Base-by-base conservation (phyloP, 2,888 invertebrate genomes). In the Plemyria rubiginata region DNA sequence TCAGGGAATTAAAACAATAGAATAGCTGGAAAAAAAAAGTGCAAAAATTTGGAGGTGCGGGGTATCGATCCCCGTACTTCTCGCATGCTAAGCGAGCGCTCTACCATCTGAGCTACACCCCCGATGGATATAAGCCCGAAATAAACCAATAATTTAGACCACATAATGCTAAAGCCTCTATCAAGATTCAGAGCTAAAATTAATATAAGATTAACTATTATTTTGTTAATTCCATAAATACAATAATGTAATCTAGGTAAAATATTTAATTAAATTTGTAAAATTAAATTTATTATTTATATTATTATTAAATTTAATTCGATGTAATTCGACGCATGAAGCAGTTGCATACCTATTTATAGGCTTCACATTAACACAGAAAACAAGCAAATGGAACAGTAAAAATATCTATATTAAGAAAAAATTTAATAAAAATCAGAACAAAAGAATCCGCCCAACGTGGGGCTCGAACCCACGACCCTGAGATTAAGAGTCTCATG, bases 401-500 rank as follows among this genome's bases (percentile, higher is more conserved):
- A 8, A 16, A n/a, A 1, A n/a, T n/a, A n/a, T n/a, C n/a, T n/a
- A n/a, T n/a, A n/a, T 5, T 15, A 50, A 32, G 3, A 38, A 40
- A 16, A 38, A 38, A 40, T 28, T 4, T 13, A 43, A 15, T 13
- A 0, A 45, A 45, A 15, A 43, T 32, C 40, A 60, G 8, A 0
- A 9, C 51, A 59, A 71, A 71, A 50, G 6, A 49, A 16, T 62
- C 71, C 93, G 93, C 93, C 93, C 93, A 93, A 93, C 93, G 93
- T 93, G 93, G 93, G 93, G 93, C 93, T 93, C 93, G 93, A 93
- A 93, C 93, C 93, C 94, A 93, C 94, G 93, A 94, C 94, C 94
- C 94, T 94, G 94, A 94, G 94, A 94, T 94, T 94, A 94, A 94
- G 94, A 94, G 94, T 94, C 94, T 94, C 94, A 94, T 92, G 87